A percentile compares a stretch with the other conserved stretches of the same genome.
These are phyloP conservation scores for Notarius quadriscutis DNA, from an alignment of 2,113 vertebrate genomes.

Conservation along the genomic window DNA sequence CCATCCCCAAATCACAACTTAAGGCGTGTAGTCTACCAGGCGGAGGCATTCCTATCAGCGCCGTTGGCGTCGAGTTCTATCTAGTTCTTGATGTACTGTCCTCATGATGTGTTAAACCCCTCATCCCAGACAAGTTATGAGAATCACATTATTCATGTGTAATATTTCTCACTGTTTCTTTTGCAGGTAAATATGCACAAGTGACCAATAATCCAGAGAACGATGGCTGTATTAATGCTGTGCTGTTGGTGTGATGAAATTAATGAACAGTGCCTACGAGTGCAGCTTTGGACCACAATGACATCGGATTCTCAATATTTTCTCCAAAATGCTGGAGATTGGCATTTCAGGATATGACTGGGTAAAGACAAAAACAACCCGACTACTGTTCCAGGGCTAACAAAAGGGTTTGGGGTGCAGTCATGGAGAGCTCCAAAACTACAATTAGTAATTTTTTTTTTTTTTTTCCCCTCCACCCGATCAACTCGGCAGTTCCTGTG, in stretches of 20 bases:
- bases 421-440: not conserved
- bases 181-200: slow-evolving; percentile 93
- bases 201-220: slow-evolving; percentile 99
- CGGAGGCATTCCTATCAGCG: too few species aligned
- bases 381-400: not conserved
- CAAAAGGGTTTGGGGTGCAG: not conserved
- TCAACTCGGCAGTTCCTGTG: not conserved
- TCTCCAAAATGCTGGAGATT: not conserved
- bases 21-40: too few species aligned
- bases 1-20: too few species aligned
- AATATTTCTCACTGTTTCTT: slow-evolving; percentile 3
- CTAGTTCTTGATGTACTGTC: not conserved
- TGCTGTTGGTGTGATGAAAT: slow-evolving; percentile 82
- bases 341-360: not conserved
- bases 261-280: slow-evolving; percentile 50
- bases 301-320: not conserved
- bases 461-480: too few species aligned
- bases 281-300: slow-evolving; percentile 13
- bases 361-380: not conserved
- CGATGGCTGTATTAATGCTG: slow-evolving; percentile 96
- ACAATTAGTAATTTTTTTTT: not conserved
- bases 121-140: not conserved
- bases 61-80: too few species aligned
- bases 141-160: not conserved
- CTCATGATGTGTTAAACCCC: not conserved